Evolutionary conservation across 2,797 vertebrate species (phyloP), one percentile per base, ranked within the genome.

Genomic region (Notamacropus eugenii): DNA sequence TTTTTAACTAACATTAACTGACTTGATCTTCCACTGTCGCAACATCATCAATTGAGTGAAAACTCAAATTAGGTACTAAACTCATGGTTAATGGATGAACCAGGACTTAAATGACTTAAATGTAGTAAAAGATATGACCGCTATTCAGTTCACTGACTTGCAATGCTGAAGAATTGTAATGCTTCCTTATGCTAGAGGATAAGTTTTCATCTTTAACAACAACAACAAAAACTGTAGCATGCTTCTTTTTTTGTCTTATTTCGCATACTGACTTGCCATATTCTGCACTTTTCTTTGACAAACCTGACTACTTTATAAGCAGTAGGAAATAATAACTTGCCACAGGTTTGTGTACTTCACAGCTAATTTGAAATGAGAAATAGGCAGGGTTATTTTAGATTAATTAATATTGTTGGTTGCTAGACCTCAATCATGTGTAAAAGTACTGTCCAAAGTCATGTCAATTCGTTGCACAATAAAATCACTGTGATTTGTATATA

Each of bases 401-500:
- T 97, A 93, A 97, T 0, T 87, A 95, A 90, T 97, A 95, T 98
- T 95, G 96, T 97, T 97, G n/a, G 97, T 98, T 98, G 97, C 95
- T 98, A 97, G 92, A 96, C 94, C 93, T 98, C 97, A 97, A 95
- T 98, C 93, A 95, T 27, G 34, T 95, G 27, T 97, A 13, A 95
- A 96, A 97, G 93, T 97, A 97, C 98, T 98, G 96, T 98, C 98
- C 93, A 95, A 97, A 97, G 94, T 95, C 96, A 96, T 97, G 90
- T 98, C 97, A 94, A 94, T 97, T 98, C 97, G 97, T 98, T 98
- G 98, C 98, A 98, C 98, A 98, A 98, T 96, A 97, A 98, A 98
- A 98, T 98, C 98, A 98, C 98, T 98, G 98, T 98, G 98, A 99
- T 98, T 93, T 98, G 98, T 98, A 98, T 91, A 98, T 97, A 98